phyloP scores from a whole-genome alignment of 2,113 vertebrate genomes.

The Erythrocebus patas region DNA sequence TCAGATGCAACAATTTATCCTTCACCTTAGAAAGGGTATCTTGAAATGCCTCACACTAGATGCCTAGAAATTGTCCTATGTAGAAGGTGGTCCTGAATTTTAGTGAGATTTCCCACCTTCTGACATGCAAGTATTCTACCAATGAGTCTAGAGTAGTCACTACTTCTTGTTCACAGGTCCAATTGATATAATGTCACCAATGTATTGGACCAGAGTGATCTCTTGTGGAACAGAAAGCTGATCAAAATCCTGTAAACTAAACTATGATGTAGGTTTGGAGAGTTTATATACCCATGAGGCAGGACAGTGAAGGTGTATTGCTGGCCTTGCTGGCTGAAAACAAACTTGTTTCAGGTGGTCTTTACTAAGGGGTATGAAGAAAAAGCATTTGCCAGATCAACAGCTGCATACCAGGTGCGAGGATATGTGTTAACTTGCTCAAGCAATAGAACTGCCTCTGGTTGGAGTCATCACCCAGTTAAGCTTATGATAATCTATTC shows the following conservation, averaged over 20 bases:
- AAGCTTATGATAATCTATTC: neutral
- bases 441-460: neutral
- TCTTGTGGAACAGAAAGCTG: neutral
- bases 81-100: neutral
- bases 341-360: neutral
- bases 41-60: neutral
- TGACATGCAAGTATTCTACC: neutral
- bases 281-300: neutral
- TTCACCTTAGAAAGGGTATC: neutral
- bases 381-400: neutral
- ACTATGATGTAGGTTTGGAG: neutral
- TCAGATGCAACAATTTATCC: neutral
- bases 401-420: neutral
- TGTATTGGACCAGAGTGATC: neutral
- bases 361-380: neutral
- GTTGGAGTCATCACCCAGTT: neutral
- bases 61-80: neutral
- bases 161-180: neutral
- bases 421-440: neutral
- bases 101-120: neutral
- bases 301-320: neutral
- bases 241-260: constrained; percentile 8
- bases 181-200: neutral
- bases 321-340: neutral
- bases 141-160: neutral